A percentile compares a stretch with the other conserved stretches of the same genome.
Evolutionary conservation across 53 echinoderm and acorn worm species (phyloP).

Genomic region (Glandiceps talaboti): DNA sequence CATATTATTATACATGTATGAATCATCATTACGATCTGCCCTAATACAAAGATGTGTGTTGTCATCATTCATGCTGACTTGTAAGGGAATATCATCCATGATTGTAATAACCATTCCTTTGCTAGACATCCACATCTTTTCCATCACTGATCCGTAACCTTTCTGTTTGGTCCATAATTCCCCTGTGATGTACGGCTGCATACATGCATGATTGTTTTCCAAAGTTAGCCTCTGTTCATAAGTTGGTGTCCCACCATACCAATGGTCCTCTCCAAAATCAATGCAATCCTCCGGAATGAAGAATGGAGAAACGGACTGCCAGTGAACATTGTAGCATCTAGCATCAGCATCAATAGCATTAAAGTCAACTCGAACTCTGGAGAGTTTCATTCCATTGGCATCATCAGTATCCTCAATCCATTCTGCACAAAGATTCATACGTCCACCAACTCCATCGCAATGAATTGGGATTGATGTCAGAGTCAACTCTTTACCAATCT

Average conservation of each 20-base stretch:
- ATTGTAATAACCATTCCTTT: conserved; percentile 55
- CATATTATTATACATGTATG: conserved; percentile 42
- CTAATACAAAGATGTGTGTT: conserved; percentile 47
- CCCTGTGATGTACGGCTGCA: conserved; percentile 68
- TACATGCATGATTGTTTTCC: conserved; percentile 47
- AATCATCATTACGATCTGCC: conserved; percentile 48
- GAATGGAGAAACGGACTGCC: conserved; percentile 40
- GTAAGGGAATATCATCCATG: conserved; percentile 43
- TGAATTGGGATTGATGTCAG: neutral
- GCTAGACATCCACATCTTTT: conserved; percentile 84
- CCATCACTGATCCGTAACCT: conserved; percentile 58
- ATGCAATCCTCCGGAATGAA: conserved; percentile 59
- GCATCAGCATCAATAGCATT: conserved; percentile 18
- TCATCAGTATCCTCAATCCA: conserved; percentile 45
- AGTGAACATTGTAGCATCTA: conserved; percentile 39
- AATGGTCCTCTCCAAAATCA: conserved; percentile 30
- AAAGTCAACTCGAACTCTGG: conserved; percentile 33
- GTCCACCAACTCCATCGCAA: neutral
- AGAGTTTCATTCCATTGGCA: conserved; percentile 19
- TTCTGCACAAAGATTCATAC: conserved; percentile 41
- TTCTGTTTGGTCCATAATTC: conserved; percentile 25
- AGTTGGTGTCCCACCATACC: conserved; percentile 70
- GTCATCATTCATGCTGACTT: conserved; percentile 57
- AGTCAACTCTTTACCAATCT: neutral
- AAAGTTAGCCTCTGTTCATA: conserved; percentile 44